Conservation (phyloP, 2,113 vertebrate genomes). For the Pangasianodon gigas region DNA sequence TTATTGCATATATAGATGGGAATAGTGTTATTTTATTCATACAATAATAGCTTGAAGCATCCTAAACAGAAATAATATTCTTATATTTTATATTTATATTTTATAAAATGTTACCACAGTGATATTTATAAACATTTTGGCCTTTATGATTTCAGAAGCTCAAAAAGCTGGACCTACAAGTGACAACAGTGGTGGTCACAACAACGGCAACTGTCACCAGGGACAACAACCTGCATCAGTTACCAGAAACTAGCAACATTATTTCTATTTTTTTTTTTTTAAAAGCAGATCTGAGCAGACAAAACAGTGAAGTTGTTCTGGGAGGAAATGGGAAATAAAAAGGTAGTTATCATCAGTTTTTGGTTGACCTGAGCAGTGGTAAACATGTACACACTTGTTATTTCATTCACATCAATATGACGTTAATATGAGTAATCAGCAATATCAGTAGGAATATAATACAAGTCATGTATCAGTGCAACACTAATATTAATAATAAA, state of each 20-base stretch:
- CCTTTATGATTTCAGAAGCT: background rate
- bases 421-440: background rate
- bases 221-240: background rate
- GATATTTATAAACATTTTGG: background rate
- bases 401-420: background rate
- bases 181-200: background rate
- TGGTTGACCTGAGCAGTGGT: background rate
- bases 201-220: background rate
- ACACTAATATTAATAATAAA: background rate
- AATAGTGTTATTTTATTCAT: background rate
- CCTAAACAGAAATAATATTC: background rate
- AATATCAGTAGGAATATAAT: background rate
- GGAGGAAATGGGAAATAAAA: conserved; percentile 15
- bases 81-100: too few relatives aligned
- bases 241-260: background rate
- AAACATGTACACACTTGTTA: background rate
- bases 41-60: too few relatives aligned
- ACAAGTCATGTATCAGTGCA: background rate
- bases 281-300: background rate
- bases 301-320: background rate
- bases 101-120: background rate
- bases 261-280: background rate
- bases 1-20: background rate
- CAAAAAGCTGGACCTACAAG: background rate
- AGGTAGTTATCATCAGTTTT: background rate